Conservation (phyloP, 2,888 invertebrate species). For the Phymatocera aterrima region DNA sequence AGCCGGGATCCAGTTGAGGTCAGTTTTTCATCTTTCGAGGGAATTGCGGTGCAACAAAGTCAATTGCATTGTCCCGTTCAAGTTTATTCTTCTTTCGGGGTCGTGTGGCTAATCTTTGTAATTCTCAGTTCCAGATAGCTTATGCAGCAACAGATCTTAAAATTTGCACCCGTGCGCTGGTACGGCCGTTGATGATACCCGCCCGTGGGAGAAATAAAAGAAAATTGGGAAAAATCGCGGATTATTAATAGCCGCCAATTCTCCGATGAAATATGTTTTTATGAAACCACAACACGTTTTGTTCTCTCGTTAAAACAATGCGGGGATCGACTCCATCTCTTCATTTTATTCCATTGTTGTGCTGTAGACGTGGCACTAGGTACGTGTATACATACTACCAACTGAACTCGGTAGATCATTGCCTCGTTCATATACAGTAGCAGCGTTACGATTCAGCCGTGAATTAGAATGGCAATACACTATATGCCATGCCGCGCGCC, state of each 20-base stretch:
- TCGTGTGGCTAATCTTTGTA: too few relatives aligned
- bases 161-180: too few relatives aligned
- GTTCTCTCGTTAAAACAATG: slow-evolving; percentile 13
- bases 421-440: slow-evolving; percentile 10
- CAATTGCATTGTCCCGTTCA: neutral
- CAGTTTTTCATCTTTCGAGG: neutral
- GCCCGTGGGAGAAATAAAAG: neutral
- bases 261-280: slow-evolving; percentile 38
- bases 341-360: slow-evolving; percentile 31
- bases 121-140: too few relatives aligned
- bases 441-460: slow-evolving; percentile 23
- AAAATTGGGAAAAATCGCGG: neutral
- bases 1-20: slow-evolving; percentile 8
- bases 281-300: slow-evolving; percentile 33
- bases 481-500: neutral
- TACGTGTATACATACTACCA: too few relatives aligned
- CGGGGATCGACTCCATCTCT: slow-evolving; percentile 24
- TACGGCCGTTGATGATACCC: too few relatives aligned
- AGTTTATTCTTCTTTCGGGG: neutral
- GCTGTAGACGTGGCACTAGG: too few relatives aligned
- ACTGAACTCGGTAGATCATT: slow-evolving; percentile 29
- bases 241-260: neutral
- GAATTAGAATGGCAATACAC: slow-evolving; percentile 34
- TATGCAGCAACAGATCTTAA: too few relatives aligned
- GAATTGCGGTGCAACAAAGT: neutral